Base-by-base conservation (phyloP, 2,797 vertebrate species). In the Characodon lateralis region DNA sequence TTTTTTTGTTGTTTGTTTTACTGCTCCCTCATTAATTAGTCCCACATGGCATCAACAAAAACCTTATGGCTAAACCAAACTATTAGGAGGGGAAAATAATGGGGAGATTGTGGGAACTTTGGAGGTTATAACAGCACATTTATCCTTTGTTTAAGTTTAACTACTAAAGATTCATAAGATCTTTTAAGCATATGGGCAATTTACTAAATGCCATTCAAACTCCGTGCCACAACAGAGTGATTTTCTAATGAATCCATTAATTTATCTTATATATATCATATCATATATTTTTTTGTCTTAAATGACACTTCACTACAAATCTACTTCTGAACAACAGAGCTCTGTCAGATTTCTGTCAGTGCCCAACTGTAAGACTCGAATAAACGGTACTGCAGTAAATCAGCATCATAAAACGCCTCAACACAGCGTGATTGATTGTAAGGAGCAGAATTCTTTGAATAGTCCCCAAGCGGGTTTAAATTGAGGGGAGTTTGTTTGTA, bases 401-500 rank as follows among this genome's bases (percentile, higher is more conserved):
- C 88, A 78, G 76, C n/a, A 43, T 83, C 79, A 81, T 92, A 88
- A 91, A 92, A 61, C 18, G 46, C 26, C 78, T 80, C 77, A 66
- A 51, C 77, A 83, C 79, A 86, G 58, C 73, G 73, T 80, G 83
- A 91, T 85, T 74, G 83, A 89, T 89, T 83, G 78, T 80, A 78
- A 75, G 75, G 65, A 39, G 68, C 78, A 24, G 71, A 74, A 68
- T 31, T 71, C 26, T 31, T 82, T 87, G 81, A 86, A 76, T 24
- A 31, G 70, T 50, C 73, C 69, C 48, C 39, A 58, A 28, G 61
- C 24, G 48, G 50, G 71, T 71, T 55, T 71, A 26, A 74, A 65
- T 26, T 26, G 56, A 50, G 39, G 26, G 73, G 72, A 41, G 59
- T 65, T 46, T 28, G 77, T 79, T 72, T 71, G 68, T 7, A 41